phyloP scores from a whole-genome alignment of 1,140 invertebrate species.

The Megathymus violae region DNA sequence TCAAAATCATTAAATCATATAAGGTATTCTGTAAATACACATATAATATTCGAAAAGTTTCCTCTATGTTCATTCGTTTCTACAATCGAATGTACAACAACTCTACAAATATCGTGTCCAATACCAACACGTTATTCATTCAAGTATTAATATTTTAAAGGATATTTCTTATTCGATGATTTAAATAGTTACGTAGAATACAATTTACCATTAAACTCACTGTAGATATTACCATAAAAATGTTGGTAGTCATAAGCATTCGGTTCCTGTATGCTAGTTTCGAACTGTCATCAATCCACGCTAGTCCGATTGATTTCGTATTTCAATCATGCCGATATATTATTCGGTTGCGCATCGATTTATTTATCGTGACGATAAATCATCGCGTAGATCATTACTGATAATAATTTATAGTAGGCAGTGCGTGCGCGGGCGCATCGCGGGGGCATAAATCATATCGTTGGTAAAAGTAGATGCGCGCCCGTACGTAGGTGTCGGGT shows the following conservation, averaged over 20 bases:
- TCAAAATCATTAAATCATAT: too few species aligned
- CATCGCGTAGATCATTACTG: conserved; percentile 70
- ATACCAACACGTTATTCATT: too few species aligned
- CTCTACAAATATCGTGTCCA: too few species aligned
- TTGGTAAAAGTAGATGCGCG: conserved; percentile 31
- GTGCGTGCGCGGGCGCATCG: conserved; percentile 46
- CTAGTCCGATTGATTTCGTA: conserved; percentile 39
- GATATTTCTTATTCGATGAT: too few species aligned
- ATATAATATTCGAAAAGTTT: too few species aligned
- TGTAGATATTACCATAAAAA: conserved; percentile 12
- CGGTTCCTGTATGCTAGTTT: neutral
- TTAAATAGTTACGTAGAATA: too few species aligned
- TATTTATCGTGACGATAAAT: conserved; percentile 76
- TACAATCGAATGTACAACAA: too few species aligned
- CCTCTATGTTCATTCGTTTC: too few species aligned
- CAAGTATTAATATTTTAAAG: too few species aligned
- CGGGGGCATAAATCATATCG: conserved; percentile 59
- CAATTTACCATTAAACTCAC: neutral
- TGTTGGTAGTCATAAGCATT: neutral
- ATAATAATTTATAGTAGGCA: conserved; percentile 74
- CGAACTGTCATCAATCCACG: conserved; percentile 38
- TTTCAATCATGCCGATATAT: conserved; percentile 53
- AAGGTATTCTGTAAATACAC: too few species aligned
- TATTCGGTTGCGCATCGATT: conserved; percentile 63
- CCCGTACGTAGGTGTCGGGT: conserved; percentile 13